Percentiles rank a stretch among this genome's conserved stretches.
phyloP scores from a whole-genome alignment of 2,113 vertebrate genomes.

The Chitala chitala region DNA sequence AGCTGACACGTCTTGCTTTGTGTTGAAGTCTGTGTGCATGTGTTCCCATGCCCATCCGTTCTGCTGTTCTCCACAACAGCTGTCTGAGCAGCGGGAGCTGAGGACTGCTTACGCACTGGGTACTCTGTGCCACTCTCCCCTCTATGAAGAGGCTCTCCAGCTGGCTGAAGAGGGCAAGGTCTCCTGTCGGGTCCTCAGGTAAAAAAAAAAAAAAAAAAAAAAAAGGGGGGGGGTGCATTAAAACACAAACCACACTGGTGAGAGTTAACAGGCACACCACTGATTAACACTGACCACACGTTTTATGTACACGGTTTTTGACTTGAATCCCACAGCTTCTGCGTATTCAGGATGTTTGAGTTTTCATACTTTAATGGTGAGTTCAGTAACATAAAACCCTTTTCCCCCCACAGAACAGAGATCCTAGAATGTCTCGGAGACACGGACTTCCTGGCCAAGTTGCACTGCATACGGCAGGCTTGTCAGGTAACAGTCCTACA shows the following conservation, averaged over 20 bases:
- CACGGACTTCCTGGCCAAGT: constrained; percentile 88
- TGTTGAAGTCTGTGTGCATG: too few relatives aligned
- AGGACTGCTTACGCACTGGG: constrained; percentile 53
- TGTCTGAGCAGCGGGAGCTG: constrained; percentile 74
- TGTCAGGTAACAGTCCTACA: constrained; percentile 72
- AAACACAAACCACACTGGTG: too few relatives aligned
- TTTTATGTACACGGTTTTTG: too few relatives aligned
- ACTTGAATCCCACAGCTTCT: background rate
- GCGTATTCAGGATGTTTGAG: background rate
- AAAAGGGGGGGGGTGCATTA: too few relatives aligned
- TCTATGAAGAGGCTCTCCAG: constrained; percentile 89
- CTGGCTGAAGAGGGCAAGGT: constrained; percentile 88
- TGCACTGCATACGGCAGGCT: constrained; percentile 89
- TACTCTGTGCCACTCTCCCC: constrained; percentile 69
- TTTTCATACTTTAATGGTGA: background rate
- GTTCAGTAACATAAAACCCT: background rate
- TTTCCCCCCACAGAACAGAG: constrained; percentile 71
- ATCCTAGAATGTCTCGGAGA: constrained; percentile 87
- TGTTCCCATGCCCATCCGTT: background rate
- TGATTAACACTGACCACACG: too few relatives aligned
- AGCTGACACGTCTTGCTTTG: background rate
- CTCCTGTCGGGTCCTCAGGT: constrained; percentile 86
- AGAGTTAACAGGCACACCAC: too few relatives aligned
- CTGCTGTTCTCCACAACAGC: constrained; percentile 49
- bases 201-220: too few relatives aligned